Percentiles rank a stretch among this genome's conserved stretches.
These are phyloP conservation scores for Plebejus argus DNA, from an alignment of 2,888 invertebrate genomes.

Conservation along the genomic window DNA sequence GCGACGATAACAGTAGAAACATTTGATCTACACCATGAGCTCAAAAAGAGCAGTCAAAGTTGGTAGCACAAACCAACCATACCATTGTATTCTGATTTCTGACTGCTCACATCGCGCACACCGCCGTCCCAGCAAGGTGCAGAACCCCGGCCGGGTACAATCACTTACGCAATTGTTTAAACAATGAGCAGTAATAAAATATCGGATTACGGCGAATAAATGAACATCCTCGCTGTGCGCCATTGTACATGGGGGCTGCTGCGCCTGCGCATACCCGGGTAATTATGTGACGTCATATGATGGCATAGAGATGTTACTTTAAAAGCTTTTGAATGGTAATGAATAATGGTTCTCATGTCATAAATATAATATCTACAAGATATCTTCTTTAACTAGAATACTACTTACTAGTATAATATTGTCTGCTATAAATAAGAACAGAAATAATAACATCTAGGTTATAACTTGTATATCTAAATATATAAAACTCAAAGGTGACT, in stretches of 20 bases:
- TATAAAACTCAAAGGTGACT: too few species aligned
- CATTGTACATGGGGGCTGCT: constrained; percentile 47
- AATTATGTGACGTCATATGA: constrained; percentile 41
- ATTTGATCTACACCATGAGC: too few species aligned
- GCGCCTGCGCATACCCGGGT: constrained; percentile 40
- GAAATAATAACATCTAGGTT: too few species aligned
- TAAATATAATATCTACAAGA: background rate
- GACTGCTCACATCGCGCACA: constrained; percentile 43
- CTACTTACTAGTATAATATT: too few species aligned
- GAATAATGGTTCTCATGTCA: background rate
- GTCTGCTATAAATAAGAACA: too few species aligned
- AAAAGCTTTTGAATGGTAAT: background rate
- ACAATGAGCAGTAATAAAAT: constrained; percentile 75
- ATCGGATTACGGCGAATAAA: constrained; percentile 71
- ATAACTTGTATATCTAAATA: too few species aligned
- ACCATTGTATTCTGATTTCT: background rate
- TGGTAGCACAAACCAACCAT: background rate
- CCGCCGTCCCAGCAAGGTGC: constrained; percentile 59
- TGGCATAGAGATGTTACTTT: background rate
- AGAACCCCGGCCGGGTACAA: constrained; percentile 61
- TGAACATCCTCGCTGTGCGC: constrained; percentile 56
- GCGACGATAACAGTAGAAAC: too few species aligned
- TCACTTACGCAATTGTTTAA: constrained; percentile 80
- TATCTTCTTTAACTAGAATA: too few species aligned
- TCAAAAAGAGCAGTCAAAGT: background rate